Conservation (phyloP, 2,888 invertebrate species). For the Eupithecia subfuscata region DNA sequence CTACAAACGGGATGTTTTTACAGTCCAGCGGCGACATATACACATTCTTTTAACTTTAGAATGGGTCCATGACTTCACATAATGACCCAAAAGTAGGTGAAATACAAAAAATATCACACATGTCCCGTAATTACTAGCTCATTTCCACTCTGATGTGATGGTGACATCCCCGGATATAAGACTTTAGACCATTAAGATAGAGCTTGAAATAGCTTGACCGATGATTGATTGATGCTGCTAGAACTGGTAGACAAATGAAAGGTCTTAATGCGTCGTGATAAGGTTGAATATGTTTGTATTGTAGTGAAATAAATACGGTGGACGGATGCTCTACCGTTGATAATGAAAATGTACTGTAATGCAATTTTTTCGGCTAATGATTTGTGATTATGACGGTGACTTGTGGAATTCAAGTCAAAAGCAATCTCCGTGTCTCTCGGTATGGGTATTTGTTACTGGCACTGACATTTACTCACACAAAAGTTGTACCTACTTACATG, state of each 20-base stretch:
- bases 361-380: constrained; percentile 37
- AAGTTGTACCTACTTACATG: neutral
- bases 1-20: neutral
- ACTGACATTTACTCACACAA: neutral
- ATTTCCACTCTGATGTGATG: constrained; percentile 38
- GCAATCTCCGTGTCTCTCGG: neutral
- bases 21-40: neutral
- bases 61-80: neutral
- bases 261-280: constrained; percentile 5
- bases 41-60: neutral
- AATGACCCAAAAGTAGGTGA: constrained; percentile 2
- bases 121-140: constrained; percentile 34
- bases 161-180: constrained; percentile 8
- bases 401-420: neutral
- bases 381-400: constrained; percentile 29
- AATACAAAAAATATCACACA: constrained; percentile 27
- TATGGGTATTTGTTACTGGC: neutral
- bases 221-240: constrained; percentile 12
- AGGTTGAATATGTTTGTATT: constrained; percentile 5
- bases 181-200: neutral
- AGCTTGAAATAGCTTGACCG: constrained; percentile 1
- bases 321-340: constrained; percentile 3
- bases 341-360: constrained; percentile 20
- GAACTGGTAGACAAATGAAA: too few species aligned
- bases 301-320: neutral